Evolutionary conservation across 2,888 invertebrate species (phyloP), one percentile per base, ranked within the genome.

Genomic region (Pachliopta kotzebuea): DNA sequence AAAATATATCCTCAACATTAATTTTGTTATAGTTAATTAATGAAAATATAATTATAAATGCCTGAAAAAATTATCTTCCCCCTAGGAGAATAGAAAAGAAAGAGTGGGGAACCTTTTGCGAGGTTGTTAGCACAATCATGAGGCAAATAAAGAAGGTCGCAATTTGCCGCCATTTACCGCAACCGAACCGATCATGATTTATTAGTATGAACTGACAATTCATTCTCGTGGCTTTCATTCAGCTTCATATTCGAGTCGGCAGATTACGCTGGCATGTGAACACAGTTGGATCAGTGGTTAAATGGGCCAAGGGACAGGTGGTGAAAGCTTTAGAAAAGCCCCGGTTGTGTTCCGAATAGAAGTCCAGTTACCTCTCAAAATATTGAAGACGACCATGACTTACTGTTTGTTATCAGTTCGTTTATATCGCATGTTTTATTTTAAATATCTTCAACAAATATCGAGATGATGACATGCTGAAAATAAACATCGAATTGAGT

Each of bases 151-250:
- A 55, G 21, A 31, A 53, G 21, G 37, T 45, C 24, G 60, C 60
- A 61, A 61, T 61, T 55, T 61, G 37, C 60, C 55, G 60, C 55
- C 20, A 55, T 61, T 61, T 55, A n/a, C 29, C 55, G 60, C 60
- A 23, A 60, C 26, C 61, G 61, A 42, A 55, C 55, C 61, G 54
- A 61, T 61, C 55, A 61, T 61, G 61, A 61, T 61, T 55, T 61
- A 61, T 61, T 61, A 55, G 55, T 55, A 45, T 45, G 45, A 18
- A 61, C 61, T 61, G 61, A 61, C 61, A 45, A 54, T 55, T 55
- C 61, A 49, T 61, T 55, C 54, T 55, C 26, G 24, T 61, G 42
- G 55, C 55, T 29, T 55, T 61, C 45, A 14, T 55, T 45, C 42
- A 21, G 55, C 20, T 53, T 53, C 53, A 31, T 29, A 29, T 52